phyloP scores from a whole-genome alignment of 2,113 vertebrate species.

The Bos taurus region ARS-UCD2.0 NC_037330.1:67249501-67250000 shows the following conservation, averaged over 20 bases:
- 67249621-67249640: not conserved
- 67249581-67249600: not conserved
- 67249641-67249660: not conserved
- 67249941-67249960: not conserved
- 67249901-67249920: not conserved
- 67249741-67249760: not conserved
- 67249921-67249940: not conserved
- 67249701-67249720: not conserved
- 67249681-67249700: not conserved
- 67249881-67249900: not conserved
- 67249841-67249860: not conserved
- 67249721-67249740: not conserved
- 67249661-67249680: not conserved
- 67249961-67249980: not conserved
- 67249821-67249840: not conserved
- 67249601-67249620: not conserved
- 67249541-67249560: slow-evolving; percentile 18
- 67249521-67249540: not conserved
- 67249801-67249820: not conserved
- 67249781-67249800: not conserved
- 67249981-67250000: not conserved
- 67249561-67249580: not conserved
- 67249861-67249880: slow-evolving; percentile 3
- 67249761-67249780: not conserved
- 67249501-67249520: not conserved